Evolutionary conservation across 2,113 vertebrate species (phyloP).

Genomic region (Hymenochirus boettgeri): DNA sequence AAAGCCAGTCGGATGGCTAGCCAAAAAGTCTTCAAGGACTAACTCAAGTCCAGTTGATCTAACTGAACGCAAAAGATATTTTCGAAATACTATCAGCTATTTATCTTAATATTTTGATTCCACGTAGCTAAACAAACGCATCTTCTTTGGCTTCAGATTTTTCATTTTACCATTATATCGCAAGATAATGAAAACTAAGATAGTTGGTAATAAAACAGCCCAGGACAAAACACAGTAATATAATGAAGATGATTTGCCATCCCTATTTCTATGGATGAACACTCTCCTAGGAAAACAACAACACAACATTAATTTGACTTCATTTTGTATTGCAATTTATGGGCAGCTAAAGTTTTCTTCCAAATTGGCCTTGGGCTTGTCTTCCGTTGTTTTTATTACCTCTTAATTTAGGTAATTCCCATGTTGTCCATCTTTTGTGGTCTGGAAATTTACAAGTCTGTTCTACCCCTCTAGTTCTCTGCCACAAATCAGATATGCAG

Average conservation of each 20-base stretch:
- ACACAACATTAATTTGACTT: conserved; percentile 9
- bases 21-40: no score
- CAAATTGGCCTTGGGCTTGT: conserved; percentile 24
- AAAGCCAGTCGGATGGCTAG: no score
- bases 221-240: conserved; percentile 2
- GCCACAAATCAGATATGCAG: conserved; percentile 24
- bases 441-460: conserved; percentile 7
- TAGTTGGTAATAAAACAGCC: neutral
- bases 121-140: no score
- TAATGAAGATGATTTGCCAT: conserved; percentile 10
- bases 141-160: no score
- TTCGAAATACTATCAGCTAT: no score
- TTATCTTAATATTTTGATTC: no score
- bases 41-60: no score
- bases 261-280: neutral
- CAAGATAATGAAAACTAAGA: neutral
- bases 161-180: no score
- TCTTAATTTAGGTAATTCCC: conserved; percentile 33
- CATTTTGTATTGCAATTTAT: conserved; percentile 22
- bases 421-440: neutral
- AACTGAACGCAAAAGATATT: no score
- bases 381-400: conserved; percentile 30
- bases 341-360: conserved; percentile 9
- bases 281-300: conserved; percentile 1
- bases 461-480: conserved; percentile 3